phyloP scores from a whole-genome alignment of 2,113 vertebrate species.

The Rhizomys pruinosus region DNA sequence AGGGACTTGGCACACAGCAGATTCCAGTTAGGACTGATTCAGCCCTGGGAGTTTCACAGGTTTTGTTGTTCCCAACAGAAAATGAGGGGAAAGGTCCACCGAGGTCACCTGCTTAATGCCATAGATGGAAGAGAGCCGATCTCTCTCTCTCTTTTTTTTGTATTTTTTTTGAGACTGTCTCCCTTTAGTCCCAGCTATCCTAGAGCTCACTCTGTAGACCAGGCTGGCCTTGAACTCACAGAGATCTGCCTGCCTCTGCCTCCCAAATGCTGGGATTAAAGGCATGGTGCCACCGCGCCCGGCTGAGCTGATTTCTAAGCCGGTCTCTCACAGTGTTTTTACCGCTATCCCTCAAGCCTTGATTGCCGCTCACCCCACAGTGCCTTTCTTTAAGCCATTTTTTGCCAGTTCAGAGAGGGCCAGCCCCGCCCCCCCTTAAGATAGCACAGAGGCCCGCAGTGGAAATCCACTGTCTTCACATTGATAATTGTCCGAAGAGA shows the following conservation, averaged over 20 bases:
- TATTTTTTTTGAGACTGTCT: too few species aligned
- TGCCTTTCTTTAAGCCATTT: background rate
- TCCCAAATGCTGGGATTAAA: too few species aligned
- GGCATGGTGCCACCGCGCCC: too few species aligned
- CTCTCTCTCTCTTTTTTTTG: too few species aligned
- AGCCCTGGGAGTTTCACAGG: background rate
- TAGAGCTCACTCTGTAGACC: too few species aligned
- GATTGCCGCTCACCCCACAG: background rate
- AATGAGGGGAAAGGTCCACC: background rate
- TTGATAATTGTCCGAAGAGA: slow-evolving; percentile 47
- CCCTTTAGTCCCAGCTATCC: too few species aligned
- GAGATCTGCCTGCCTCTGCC: too few species aligned
- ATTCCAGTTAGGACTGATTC: background rate
- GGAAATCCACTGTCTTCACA: slow-evolving; percentile 6
- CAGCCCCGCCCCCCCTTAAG: background rate
- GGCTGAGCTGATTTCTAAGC: background rate
- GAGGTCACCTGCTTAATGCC: background rate
- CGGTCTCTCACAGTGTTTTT: background rate
- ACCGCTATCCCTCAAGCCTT: background rate
- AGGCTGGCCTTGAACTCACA: too few species aligned
- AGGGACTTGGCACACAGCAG: background rate
- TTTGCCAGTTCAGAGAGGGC: background rate
- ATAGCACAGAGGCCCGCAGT: background rate
- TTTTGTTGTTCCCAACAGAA: background rate
- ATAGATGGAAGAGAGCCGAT: background rate